phyloP scores from a whole-genome alignment of 2,888 invertebrate species.

The Xanthorhoe designata region DNA sequence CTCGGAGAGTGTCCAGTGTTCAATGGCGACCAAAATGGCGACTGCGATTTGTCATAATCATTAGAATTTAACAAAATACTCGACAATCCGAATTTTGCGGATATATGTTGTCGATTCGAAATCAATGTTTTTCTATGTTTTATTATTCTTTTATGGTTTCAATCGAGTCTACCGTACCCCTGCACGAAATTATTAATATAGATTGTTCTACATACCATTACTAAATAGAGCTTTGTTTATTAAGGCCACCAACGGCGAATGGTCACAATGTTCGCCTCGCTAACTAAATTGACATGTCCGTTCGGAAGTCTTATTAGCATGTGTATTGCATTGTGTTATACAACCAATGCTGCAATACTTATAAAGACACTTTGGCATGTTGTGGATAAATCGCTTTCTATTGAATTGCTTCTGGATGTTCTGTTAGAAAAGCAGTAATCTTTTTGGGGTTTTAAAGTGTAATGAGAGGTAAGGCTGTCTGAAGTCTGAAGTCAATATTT shows the following conservation, averaged over 20 bases:
- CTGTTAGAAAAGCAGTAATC: not conserved
- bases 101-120: too few species aligned
- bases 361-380: conserved; percentile 68
- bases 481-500: too few species aligned
- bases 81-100: too few species aligned
- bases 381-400: conserved; percentile 71
- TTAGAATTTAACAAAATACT: too few species aligned
- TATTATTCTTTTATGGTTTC: too few species aligned
- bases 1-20: too few species aligned
- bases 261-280: conserved; percentile 40
- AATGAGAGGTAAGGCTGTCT: too few species aligned
- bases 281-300: conserved; percentile 68
- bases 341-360: conserved; percentile 65
- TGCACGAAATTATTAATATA: not conserved
- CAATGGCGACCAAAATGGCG: too few species aligned
- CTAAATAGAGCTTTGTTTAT: conserved; percentile 14
- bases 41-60: too few species aligned
- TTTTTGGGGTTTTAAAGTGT: not conserved
- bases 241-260: conserved; percentile 31
- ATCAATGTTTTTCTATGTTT: too few species aligned
- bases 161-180: too few species aligned
- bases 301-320: conserved; percentile 80
- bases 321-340: conserved; percentile 70
- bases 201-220: not conserved
- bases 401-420: conserved; percentile 43